Percentiles rank a stretch among this genome's conserved stretches.
Evolutionary conservation across 2,888 invertebrate species (phyloP).

Genomic region (Athrips mouffetella): DNA sequence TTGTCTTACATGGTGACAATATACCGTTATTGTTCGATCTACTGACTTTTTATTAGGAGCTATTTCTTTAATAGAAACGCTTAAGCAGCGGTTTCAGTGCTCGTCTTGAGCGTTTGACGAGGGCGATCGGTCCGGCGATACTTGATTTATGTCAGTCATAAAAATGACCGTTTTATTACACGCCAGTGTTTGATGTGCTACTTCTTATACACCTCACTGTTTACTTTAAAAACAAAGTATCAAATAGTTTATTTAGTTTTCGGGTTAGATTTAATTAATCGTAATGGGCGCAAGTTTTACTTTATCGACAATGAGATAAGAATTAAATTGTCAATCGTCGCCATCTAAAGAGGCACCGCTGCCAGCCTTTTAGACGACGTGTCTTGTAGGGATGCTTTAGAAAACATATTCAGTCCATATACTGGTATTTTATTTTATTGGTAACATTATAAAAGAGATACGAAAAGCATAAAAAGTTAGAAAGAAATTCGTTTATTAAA

Average conservation of each 20-base stretch:
- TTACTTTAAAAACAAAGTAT: slow-evolving; percentile 43
- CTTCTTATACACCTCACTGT: slow-evolving; percentile 38
- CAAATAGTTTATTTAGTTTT: slow-evolving; percentile 35
- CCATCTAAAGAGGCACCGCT: too few relatives aligned
- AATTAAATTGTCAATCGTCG: background rate
- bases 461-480: too few relatives aligned
- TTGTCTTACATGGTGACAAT: background rate
- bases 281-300: slow-evolving; percentile 6
- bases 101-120: slow-evolving; percentile 32
- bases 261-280: slow-evolving; percentile 36
- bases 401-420: too few relatives aligned
- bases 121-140: slow-evolving; percentile 49
- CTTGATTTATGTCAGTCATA: slow-evolving; percentile 64
- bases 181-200: slow-evolving; percentile 42
- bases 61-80: slow-evolving; percentile 7
- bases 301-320: background rate
- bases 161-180: slow-evolving; percentile 65
- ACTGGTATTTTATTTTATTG: too few relatives aligned
- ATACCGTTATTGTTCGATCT: background rate
- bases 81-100: slow-evolving; percentile 33
- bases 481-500: too few relatives aligned
- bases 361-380: too few relatives aligned
- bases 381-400: too few relatives aligned
- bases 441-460: too few relatives aligned
- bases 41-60: background rate